These are phyloP conservation scores for Lepilemur ruficaudatus DNA, from an alignment of 2,797 vertebrate genomes.

Conservation along the genomic window DNA sequence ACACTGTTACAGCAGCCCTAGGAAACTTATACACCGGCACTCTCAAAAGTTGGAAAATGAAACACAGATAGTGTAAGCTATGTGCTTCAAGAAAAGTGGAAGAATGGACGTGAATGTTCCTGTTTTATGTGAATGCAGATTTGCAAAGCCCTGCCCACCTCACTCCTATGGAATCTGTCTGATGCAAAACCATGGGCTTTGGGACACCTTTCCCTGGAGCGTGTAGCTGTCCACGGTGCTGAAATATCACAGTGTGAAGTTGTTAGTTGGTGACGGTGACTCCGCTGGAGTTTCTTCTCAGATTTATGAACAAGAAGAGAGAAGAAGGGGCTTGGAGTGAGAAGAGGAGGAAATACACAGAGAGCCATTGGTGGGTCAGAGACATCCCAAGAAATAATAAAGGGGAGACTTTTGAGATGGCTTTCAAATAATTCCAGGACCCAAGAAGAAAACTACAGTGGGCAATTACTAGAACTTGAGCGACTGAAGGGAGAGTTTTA, in stretches of 20 bases:
- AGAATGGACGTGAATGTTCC: not conserved
- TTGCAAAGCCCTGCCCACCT: not conserved
- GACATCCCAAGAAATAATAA: not conserved
- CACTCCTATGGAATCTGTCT: not conserved
- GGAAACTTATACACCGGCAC: not conserved
- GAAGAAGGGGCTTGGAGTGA: not conserved
- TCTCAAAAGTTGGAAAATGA: not conserved
- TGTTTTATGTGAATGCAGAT: not conserved
- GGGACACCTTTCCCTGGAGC: accelerated
- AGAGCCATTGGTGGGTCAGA: not conserved
- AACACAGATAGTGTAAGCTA: not conserved
- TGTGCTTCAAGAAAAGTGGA: not conserved
- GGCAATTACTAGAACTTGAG: not conserved
- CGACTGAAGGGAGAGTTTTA: not conserved
- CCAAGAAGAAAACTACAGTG: not conserved
- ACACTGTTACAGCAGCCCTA: not conserved
- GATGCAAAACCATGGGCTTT: not conserved
- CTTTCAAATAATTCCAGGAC: not conserved
- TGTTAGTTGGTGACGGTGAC: not conserved
- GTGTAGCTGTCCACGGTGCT: not conserved
- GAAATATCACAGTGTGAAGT: not conserved
- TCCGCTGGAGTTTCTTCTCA: not conserved
- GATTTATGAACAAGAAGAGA: not conserved
- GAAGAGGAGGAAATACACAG: not conserved
- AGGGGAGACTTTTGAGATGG: not conserved